Percentiles rank a stretch among this genome's conserved stretches.
Evolutionary conservation across 2,113 vertebrate species (phyloP).

Genomic region (Sylvia atricapilla): DNA sequence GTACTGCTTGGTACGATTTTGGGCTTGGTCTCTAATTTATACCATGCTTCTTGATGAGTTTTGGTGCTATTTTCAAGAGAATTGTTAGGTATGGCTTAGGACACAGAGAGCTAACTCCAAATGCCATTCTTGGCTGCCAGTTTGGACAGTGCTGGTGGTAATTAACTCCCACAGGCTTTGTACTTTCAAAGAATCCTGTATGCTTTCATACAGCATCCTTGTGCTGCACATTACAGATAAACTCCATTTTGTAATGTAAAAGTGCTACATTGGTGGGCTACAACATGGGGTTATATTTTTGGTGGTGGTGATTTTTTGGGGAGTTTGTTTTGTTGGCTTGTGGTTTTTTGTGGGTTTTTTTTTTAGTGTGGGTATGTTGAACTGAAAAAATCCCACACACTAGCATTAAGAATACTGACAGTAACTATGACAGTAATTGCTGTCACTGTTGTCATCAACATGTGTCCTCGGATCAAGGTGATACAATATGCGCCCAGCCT

Average conservation of each 20-base stretch:
- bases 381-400: accelerated
- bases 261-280: background rate
- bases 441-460: background rate
- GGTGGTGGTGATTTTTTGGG: no score
- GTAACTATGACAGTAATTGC: background rate
- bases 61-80: background rate
- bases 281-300: background rate
- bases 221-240: background rate
- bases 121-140: background rate
- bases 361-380: background rate
- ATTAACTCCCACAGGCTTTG: background rate
- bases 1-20: background rate
- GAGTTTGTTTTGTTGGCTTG: background rate
- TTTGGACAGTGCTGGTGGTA: background rate
- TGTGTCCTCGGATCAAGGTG: background rate
- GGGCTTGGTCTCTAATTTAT: background rate
- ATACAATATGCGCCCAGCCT: background rate
- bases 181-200: accelerated
- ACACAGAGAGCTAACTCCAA: background rate
- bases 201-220: background rate
- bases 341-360: background rate
- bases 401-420: background rate
- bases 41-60: background rate
- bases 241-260: background rate
- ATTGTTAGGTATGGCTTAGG: background rate